These are phyloP conservation scores for Hucho hucho DNA, from an alignment of 2,113 vertebrate genomes.

Conservation along the genomic window DNA sequence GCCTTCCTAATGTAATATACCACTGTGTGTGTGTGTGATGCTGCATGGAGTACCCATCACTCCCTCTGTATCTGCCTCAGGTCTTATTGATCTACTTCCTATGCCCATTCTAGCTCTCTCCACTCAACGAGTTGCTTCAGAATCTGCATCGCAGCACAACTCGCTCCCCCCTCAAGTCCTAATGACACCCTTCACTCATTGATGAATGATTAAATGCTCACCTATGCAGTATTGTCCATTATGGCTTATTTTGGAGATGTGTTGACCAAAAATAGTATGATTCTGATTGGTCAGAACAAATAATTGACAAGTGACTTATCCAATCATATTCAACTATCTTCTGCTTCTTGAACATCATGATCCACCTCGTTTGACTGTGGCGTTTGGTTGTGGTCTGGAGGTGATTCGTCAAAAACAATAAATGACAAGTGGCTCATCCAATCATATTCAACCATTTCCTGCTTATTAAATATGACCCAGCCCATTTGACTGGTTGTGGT, in stretches of 20 bases:
- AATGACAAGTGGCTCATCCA: not conserved
- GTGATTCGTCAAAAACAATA: not conserved
- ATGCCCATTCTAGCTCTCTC: constrained; percentile 62
- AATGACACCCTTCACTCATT: constrained; percentile 28
- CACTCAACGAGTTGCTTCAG: constrained; percentile 46
- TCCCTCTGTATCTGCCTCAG: constrained; percentile 56
- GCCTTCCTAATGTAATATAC: constrained; percentile 65
- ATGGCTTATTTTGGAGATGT: not conserved
- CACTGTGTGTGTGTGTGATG: constrained; percentile 33
- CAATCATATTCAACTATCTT: not conserved
- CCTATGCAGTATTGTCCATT: not conserved
- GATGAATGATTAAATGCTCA: constrained; percentile 8
- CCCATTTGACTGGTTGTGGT: not conserved
- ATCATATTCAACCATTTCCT: not conserved
- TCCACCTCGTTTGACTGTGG: not conserved
- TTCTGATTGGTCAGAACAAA: not conserved
- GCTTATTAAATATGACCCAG: not conserved
- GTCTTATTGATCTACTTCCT: constrained; percentile 58
- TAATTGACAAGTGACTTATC: not conserved
- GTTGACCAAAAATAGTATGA: not conserved
- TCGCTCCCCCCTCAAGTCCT: constrained; percentile 35
- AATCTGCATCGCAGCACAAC: constrained; percentile 59
- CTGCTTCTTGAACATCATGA: not conserved
- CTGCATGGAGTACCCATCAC: constrained; percentile 60
- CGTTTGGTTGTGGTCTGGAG: not conserved